Evolutionary conservation across 2,888 invertebrate species (phyloP), one percentile per base, ranked within the genome.

Genomic region (Teleiodes luculella): DNA sequence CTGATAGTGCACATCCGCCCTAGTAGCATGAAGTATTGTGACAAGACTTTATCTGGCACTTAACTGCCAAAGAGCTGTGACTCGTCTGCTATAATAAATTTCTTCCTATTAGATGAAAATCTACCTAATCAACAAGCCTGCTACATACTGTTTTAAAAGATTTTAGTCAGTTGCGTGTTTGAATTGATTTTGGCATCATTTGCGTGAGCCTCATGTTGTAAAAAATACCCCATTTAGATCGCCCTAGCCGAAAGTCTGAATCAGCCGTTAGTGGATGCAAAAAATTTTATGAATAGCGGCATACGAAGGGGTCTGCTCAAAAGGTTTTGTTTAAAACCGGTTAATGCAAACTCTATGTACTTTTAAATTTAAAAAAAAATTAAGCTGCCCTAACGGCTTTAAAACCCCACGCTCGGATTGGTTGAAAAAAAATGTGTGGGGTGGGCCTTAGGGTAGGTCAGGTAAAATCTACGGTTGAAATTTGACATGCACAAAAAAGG

Each of bases 261-360:
- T 65, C 74, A 74, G 83, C 88, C 86, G 87, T 89, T 87, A 83
- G 64, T 70, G 68, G 63, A 70, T 70, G 18, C 1, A 83, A 86
- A 87, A 86, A 86, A 83, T n/a, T n/a, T n/a, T n/a, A 86, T 81
- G 84, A 84, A 87, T 83, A 82, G 78, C 72, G 74, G 80, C 83
- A 86, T 71, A 86, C 84, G 86, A 83, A 78, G 78, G 76, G 72
- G 65, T 70, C 68, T 64, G 7, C 10, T 35, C 35, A 20, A 31
- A 31, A 24, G 30, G 30, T 46, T 16, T 30, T 48, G 48, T 57
- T 61, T 49, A 62, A 63, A 76, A 76, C 78, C 72, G 74, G 82
- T 81, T 74, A 54, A 54, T 37, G 37, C 30, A 6, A 47, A 33
- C 16, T 11, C 2, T 31, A 36, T 46, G 16, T 46, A 46, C 6